Conservation (phyloP, 2,888 invertebrate genomes). For the Cataglyphis albicans region DNA sequence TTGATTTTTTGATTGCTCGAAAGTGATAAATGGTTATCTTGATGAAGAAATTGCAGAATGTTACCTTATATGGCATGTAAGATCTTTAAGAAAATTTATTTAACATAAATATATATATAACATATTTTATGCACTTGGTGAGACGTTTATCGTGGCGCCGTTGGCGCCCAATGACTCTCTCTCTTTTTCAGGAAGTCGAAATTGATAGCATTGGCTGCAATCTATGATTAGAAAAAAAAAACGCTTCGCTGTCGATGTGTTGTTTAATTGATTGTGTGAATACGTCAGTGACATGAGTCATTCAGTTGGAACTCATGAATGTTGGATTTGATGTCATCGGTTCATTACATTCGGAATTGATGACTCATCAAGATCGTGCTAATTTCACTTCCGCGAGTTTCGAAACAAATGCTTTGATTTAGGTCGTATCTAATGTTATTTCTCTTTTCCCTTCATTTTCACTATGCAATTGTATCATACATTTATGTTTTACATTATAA, state of each 20-base stretch:
- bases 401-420: not conserved
- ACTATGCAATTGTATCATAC: constrained; percentile 30
- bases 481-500: not conserved
- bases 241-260: not conserved
- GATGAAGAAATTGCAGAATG: not conserved
- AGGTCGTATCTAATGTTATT: not conserved
- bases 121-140: not conserved
- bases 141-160: not conserved
- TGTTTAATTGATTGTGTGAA: not conserved
- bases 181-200: constrained; percentile 53
- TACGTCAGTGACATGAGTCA: constrained; percentile 53
- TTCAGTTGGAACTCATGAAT: constrained; percentile 18
- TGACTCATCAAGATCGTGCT: constrained; percentile 45
- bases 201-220: constrained; percentile 60
- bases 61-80: not conserved
- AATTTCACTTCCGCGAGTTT: constrained; percentile 50
- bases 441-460: constrained; percentile 11
- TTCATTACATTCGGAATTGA: constrained; percentile 52
- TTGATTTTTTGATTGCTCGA: constrained; percentile 6
- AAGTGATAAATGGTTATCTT: constrained; percentile 31
- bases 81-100: not conserved
- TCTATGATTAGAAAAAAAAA: constrained; percentile 54
- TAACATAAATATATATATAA: not conserved
- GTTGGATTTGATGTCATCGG: constrained; percentile 37
- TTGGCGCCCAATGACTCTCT: not conserved